Evolutionary conservation across 2,888 invertebrate species (phyloP), one percentile per base, ranked within the genome.

Genomic region (Halictus ligatus): DNA sequence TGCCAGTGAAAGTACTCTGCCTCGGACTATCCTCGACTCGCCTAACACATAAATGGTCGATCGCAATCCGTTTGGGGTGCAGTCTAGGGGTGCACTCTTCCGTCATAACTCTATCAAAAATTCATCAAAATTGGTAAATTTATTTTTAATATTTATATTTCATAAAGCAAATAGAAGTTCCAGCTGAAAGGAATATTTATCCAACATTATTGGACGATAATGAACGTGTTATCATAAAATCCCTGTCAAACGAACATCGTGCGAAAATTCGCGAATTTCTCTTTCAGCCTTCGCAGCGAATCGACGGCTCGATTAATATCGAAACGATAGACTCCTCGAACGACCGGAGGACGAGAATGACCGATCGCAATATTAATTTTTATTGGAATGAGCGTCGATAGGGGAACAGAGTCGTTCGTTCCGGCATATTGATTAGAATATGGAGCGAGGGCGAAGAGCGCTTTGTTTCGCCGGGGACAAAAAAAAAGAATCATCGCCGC

Each of bases 311-410:
- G 60, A 60, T 60, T 25, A 13, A 60, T 60, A 25, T 10, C 60
- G 12, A 60, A 25, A 60, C 60, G n/a, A 60, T 60, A 5, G 6
- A 60, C n/a, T 60, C 25, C 40, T 35, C 35, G 21, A 29, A 93
- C 94, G 21, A 21, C 21, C 21, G 92, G 93, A 93, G 91, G 91
- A 93, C 94, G 94, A 93, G 93, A 94, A 93, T 94, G 93, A 21
- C 92, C 93, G 90, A 91, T 93, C 91, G 93, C 93, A 92, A 94
- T 94, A 94, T 95, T 94, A 94, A 94, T 94, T 94, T 94, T 94
- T 94, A 93, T 94, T 92, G 92, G 91, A 91, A 91, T 91, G 77
- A 75, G 80, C 86, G 87, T 89, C 92, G 92, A 92, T 91, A 90
- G 88, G 91, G 88, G 90, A 89, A 88, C 76, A 80, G 84, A 84